Percentiles rank a stretch among this genome's conserved stretches.
These are phyloP conservation scores for Ammospiza caudacuta DNA, from an alignment of 2,113 vertebrate species.

Conservation along the genomic window DNA sequence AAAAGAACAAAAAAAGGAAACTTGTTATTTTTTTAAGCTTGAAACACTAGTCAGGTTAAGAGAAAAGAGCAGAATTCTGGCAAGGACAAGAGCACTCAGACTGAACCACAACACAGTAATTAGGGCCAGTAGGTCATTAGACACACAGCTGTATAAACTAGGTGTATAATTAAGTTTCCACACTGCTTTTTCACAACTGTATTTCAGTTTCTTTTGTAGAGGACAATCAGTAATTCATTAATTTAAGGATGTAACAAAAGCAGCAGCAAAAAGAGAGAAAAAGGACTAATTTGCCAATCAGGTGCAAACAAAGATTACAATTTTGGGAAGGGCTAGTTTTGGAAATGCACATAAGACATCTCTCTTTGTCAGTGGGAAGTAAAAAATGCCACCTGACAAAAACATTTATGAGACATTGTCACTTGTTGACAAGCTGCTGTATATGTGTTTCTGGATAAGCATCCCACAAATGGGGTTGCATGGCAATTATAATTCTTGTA, in stretches of 20 bases:
- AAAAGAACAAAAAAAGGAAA: slow-evolving; percentile 58
- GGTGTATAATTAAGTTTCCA: slow-evolving; percentile 77
- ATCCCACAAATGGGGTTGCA: not conserved
- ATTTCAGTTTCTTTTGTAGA: slow-evolving; percentile 59
- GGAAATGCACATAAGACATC: not conserved
- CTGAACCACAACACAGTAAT: slow-evolving; percentile 70
- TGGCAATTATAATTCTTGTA: slow-evolving; percentile 12
- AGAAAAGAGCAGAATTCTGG: slow-evolving; percentile 63
- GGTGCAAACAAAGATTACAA: not conserved
- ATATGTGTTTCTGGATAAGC: not conserved
- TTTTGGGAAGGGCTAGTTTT: slow-evolving; percentile 35
- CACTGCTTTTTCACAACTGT: slow-evolving; percentile 63
- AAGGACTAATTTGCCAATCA: slow-evolving; percentile 43
- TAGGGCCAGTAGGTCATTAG: slow-evolving; percentile 74
- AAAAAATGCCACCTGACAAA: slow-evolving; percentile 22
- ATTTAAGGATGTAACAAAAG: slow-evolving; percentile 19
- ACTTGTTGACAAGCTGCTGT: slow-evolving; percentile 23
- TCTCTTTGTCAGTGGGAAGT: slow-evolving; percentile 24
- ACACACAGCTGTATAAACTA: slow-evolving; percentile 77
- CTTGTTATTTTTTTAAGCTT: slow-evolving; percentile 61
- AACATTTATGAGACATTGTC: not conserved
- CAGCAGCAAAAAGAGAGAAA: slow-evolving; percentile 40
- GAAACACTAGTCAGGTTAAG: slow-evolving; percentile 68
- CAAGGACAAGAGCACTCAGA: slow-evolving; percentile 65
- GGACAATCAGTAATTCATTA: slow-evolving; percentile 33